Conservation (phyloP, 2,113 vertebrate species). For the Gymnarchus niloticus region DNA sequence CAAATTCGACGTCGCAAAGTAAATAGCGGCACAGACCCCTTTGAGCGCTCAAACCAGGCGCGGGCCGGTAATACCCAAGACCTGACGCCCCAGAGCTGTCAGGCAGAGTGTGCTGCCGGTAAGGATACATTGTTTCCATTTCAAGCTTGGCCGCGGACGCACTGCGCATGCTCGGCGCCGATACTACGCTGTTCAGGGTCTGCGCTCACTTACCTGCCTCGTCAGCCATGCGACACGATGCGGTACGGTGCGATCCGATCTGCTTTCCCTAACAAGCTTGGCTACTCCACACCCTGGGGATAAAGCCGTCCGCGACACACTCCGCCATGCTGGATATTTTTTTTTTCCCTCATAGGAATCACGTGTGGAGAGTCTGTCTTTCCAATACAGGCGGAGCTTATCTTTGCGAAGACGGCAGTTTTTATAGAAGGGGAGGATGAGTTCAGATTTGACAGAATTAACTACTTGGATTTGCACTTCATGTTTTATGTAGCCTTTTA, state of each 20-base stretch:
- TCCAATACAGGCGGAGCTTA: conserved; percentile 1
- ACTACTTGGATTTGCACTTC: too few species aligned
- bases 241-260: neutral
- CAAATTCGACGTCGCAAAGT: too few species aligned
- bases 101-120: too few species aligned
- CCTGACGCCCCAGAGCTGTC: neutral
- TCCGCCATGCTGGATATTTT: conserved; percentile 10
- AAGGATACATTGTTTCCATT: neutral
- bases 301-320: neutral
- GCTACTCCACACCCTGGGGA: neutral
- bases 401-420: too few species aligned
- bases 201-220: neutral
- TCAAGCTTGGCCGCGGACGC: neutral
- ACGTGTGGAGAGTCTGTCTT: conserved; percentile 4
- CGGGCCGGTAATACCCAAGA: neutral
- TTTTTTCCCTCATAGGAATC: neutral
- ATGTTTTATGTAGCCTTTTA: too few species aligned
- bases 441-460: too few species aligned
- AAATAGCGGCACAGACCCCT: neutral
- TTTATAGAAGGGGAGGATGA: too few species aligned
- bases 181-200: neutral
- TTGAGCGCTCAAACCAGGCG: neutral
- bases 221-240: neutral
- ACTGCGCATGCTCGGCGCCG: neutral
- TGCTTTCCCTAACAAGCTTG: neutral